Evolutionary conservation across 1,140 invertebrate species (phyloP).

Genomic region (Drosophila parabipectinata): DNA sequence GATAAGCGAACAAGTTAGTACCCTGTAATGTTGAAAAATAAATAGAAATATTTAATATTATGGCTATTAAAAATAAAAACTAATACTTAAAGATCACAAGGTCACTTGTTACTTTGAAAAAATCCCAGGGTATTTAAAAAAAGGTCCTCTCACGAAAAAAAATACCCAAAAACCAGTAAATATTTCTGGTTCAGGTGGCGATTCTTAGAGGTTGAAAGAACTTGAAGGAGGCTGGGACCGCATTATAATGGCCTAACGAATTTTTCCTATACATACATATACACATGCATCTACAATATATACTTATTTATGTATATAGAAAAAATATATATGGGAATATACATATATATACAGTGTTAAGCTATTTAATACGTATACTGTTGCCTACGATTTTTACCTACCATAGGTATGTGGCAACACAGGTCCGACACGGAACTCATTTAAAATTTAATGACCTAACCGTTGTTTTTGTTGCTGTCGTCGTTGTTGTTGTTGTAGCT

Average conservation of each 20-base stretch:
- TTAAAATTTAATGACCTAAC: constrained; percentile 83
- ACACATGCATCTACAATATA: constrained; percentile 6
- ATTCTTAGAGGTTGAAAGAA: constrained; percentile 25
- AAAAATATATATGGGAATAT: not conserved
- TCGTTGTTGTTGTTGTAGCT: constrained; percentile 29
- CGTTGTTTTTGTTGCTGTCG: constrained; percentile 46
- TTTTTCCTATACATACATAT: constrained; percentile 14
- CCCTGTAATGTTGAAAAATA: not conserved
- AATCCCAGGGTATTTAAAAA: not conserved
- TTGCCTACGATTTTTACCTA: constrained; percentile 67
- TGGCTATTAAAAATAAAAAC: too few relatives aligned
- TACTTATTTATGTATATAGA: constrained; percentile 10
- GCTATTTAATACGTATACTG: too few relatives aligned
- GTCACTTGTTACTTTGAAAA: too few relatives aligned
- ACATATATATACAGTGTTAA: not conserved
- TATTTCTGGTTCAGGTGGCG: constrained; percentile 28
- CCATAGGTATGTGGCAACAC: constrained; percentile 30
- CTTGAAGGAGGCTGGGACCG: constrained; percentile 57
- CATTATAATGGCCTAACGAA: constrained; percentile 62
- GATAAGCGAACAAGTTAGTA: not conserved
- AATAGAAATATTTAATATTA: too few relatives aligned
- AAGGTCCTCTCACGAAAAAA: constrained; percentile 45
- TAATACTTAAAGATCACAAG: too few relatives aligned
- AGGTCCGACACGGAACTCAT: constrained; percentile 66
- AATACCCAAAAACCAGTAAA: not conserved